phyloP scores from a whole-genome alignment of 1,140 invertebrate genomes.

The Nasonia longicornis region DNA sequence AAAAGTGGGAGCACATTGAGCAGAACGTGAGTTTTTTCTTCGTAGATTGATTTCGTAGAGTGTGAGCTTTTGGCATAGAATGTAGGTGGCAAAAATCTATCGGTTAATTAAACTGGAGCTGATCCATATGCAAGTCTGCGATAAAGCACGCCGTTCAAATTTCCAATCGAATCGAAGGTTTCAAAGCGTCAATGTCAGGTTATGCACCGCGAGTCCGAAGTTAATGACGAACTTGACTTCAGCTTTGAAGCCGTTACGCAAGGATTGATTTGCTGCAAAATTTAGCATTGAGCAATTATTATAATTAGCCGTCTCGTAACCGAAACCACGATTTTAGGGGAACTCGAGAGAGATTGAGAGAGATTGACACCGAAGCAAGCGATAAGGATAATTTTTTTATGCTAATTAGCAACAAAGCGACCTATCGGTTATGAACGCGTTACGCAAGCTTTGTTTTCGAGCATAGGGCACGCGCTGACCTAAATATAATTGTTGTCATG shows the following conservation, averaged over 20 bases:
- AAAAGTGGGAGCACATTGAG: conserved; percentile 64
- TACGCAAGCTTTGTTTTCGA: conserved; percentile 20
- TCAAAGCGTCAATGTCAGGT: conserved; percentile 9
- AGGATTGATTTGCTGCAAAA: conserved; percentile 35
- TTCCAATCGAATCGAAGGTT: not conserved
- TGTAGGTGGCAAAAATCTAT: not conserved
- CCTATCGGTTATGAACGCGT: not conserved
- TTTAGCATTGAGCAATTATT: conserved; percentile 11
- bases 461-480: not conserved
- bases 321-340: not conserved
- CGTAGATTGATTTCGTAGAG: not conserved
- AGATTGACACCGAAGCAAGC: not conserved
- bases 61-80: not conserved
- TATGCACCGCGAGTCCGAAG: not conserved
- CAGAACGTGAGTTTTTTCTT: conserved; percentile 55
- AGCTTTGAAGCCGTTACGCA: conserved; percentile 11
- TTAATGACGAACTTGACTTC: conserved; percentile 8
- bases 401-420: not conserved
- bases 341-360: not conserved
- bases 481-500: not conserved
- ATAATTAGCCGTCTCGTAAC: conserved; percentile 4
- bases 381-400: not conserved
- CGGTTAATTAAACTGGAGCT: not conserved
- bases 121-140: not conserved
- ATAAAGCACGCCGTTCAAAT: not conserved